A percentile compares a stretch with the other conserved stretches of the same genome.
Evolutionary conservation across 2,797 vertebrate species (phyloP).

Genomic region (Sorex maritimensis): DNA sequence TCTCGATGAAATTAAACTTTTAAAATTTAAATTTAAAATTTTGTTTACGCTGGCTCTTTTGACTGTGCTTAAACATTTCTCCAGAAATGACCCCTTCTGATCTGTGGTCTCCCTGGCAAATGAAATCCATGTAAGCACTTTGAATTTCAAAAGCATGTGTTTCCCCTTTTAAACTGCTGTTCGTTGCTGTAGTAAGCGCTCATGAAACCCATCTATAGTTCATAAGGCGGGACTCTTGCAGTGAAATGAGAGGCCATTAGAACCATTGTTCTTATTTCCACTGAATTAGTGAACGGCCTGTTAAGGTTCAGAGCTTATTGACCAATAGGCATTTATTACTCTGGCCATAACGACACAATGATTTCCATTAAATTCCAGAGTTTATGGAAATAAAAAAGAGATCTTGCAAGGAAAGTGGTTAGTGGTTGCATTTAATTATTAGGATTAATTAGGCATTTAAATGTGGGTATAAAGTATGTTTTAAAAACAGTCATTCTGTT

Average conservation of each 20-base stretch:
- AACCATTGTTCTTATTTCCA: slow-evolving; percentile 83
- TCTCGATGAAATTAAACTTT: slow-evolving; percentile 41
- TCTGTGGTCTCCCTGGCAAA: slow-evolving; percentile 59
- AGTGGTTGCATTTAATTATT: slow-evolving; percentile 84
- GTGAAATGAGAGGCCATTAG: slow-evolving; percentile 83
- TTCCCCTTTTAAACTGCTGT: slow-evolving; percentile 74
- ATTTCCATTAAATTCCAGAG: slow-evolving; percentile 83
- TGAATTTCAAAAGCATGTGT: slow-evolving; percentile 77
- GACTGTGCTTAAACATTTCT: slow-evolving; percentile 71
- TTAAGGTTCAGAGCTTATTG: slow-evolving; percentile 85
- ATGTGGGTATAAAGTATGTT: slow-evolving; percentile 76
- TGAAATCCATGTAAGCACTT: slow-evolving; percentile 63
- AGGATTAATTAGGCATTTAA: slow-evolving; percentile 85
- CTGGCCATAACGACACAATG: slow-evolving; percentile 78
- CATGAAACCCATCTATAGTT: slow-evolving; percentile 77
- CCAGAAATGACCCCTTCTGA: slow-evolving; percentile 67
- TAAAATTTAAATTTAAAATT: slow-evolving; percentile 51
- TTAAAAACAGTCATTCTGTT: slow-evolving; percentile 79
- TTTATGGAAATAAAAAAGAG: slow-evolving; percentile 83
- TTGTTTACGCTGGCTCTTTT: slow-evolving; percentile 67
- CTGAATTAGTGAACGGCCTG: slow-evolving; percentile 85
- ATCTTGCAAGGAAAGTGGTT: slow-evolving; percentile 79
- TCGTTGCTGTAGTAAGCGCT: slow-evolving; percentile 73
- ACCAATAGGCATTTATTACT: slow-evolving; percentile 84
- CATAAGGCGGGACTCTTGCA: slow-evolving; percentile 72